Conservation (phyloP, 2,113 vertebrate genomes). For the Mellivora capensis region DNA sequence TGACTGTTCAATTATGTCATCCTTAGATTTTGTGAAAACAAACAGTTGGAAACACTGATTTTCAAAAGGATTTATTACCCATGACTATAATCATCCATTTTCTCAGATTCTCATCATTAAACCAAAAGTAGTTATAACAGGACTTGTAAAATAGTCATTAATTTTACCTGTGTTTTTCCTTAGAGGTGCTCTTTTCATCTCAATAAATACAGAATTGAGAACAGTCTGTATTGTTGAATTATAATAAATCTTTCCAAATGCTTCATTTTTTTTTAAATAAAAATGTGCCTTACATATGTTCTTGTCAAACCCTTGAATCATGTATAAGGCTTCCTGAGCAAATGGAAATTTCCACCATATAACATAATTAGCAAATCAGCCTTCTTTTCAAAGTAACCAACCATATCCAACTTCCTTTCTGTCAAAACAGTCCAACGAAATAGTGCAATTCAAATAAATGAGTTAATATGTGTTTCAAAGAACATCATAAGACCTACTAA, state of each 20-base stretch:
- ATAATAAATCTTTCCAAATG: background rate
- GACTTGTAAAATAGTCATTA: background rate
- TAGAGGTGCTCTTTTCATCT: background rate
- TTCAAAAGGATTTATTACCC: background rate
- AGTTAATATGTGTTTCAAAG: background rate
- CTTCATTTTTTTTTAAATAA: too few species aligned
- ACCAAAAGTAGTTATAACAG: background rate
- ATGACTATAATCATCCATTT: background rate
- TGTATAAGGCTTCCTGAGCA: background rate
- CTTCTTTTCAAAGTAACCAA: background rate
- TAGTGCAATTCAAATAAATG: background rate
- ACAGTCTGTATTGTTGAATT: background rate
- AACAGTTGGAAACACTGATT: background rate
- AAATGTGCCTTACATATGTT: background rate
- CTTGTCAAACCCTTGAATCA: background rate
- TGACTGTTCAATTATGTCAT: rapidly evolving
- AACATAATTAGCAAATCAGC: background rate
- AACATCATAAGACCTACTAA: background rate
- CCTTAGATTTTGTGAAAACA: background rate
- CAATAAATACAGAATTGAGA: background rate
- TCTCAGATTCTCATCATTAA: background rate
- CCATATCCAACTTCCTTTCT: background rate
- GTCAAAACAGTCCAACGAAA: background rate
- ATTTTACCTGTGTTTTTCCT: background rate
- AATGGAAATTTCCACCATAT: background rate